Evolutionary conservation across 2,113 vertebrate species (phyloP), one percentile per base, ranked within the genome.

Genomic region (Hymenochirus boettgeri): DNA sequence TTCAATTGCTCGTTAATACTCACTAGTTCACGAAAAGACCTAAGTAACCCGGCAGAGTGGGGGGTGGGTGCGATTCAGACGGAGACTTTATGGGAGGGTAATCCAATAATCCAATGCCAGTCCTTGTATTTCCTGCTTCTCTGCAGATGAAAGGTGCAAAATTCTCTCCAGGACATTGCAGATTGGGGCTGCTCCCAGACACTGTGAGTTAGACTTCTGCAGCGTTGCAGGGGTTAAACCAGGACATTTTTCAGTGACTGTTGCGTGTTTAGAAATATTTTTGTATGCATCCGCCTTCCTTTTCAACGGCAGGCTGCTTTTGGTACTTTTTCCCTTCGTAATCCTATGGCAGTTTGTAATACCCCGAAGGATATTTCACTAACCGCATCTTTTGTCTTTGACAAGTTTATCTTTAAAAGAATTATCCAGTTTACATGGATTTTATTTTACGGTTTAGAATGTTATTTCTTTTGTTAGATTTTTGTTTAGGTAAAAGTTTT

Each of bases 391-490:
- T 66, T 35, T 66, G 64, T 58, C 55, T 51, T 15, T 39, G 56
- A 59, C 63, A 58, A 57, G 42, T 29, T 66, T 62, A 62, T 67
- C 64, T 67, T 52, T 45, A 35, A 57, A n/a, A 57, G 63, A 69
- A 69, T 69, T 42, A 69, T 69, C 65, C 65, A 53, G 31, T 69
- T 69, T 69, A 59, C 55, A 53, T 69, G 65, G 65, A 69, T 69
- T 69, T 69, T 69, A 69, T 60, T 53, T 67, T 69, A 60, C 47
- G 23, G 56, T 42, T 60, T 69, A 69, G 65, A 37, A 45, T 69
- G 56, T 67, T 29, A 59, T 58, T 33, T 4, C 46, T 58, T 39
- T 47, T 66, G 42, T 29, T 15, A 5, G 22, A 29, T 42, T 60
- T 53, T 46, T 64, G 52, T 39, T 53, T 12, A 37, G 19, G 9